phyloP scores from a whole-genome alignment of 2,113 vertebrate genomes.

The Ia io region DNA sequence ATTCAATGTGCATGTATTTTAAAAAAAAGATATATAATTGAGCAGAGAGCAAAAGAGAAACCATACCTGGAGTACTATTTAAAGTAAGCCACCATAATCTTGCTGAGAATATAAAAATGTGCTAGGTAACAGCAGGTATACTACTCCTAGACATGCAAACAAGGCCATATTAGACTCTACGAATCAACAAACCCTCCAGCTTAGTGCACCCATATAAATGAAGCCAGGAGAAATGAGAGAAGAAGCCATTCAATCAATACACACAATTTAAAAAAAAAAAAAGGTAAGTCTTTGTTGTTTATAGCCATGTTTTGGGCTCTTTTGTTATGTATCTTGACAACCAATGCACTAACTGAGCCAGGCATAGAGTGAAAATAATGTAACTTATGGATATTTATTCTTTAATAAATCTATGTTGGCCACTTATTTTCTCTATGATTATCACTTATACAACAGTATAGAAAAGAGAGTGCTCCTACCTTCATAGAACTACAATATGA shows the following conservation, averaged over 20 bases:
- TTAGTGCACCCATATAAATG: neutral
- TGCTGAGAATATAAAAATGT: neutral
- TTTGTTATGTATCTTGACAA: neutral
- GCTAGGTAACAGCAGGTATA: neutral
- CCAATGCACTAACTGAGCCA: neutral
- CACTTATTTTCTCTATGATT: neutral
- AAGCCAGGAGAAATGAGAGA: neutral
- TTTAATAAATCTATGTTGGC: neutral
- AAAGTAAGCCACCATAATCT: neutral
- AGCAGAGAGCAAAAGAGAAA: neutral
- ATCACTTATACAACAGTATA: neutral
- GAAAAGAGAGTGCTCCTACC: neutral
- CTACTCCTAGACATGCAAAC: neutral
- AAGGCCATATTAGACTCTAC: neutral
- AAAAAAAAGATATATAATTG: neutral
- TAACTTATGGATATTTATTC: neutral
- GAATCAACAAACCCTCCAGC: neutral
- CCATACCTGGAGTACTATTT: neutral
- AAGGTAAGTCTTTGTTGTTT: neutral
- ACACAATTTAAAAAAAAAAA: neutral
- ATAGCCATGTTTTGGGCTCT: neutral
- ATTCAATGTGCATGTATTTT: neutral
- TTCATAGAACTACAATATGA: neutral
- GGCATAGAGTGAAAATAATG: neutral
- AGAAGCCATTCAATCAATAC: neutral